phyloP scores from a whole-genome alignment of 2,113 vertebrate genomes.

The Crypturellus undulatus region DNA sequence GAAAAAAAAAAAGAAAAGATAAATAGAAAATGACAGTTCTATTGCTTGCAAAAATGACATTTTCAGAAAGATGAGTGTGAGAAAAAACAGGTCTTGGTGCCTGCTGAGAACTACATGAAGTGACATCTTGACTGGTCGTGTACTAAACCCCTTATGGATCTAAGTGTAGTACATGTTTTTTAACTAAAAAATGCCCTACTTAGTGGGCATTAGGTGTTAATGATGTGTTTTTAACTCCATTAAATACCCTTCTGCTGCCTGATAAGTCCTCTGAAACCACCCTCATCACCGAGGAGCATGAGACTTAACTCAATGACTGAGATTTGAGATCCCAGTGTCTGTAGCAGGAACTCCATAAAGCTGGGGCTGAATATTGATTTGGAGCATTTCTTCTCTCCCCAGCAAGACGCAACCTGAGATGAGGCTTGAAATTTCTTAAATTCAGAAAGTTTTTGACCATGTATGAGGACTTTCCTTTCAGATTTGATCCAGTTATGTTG shows the following conservation, averaged over 20 bases:
- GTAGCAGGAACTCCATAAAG: background rate
- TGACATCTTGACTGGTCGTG: fast-evolving
- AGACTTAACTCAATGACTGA: background rate
- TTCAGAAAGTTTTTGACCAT: background rate
- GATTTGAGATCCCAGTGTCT: background rate
- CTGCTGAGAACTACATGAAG: background rate
- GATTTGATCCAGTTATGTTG: background rate
- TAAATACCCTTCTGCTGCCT: background rate
- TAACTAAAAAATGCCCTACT: background rate
- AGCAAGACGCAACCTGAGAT: fast-evolving
- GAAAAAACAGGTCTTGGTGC: background rate
- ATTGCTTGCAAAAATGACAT: background rate
- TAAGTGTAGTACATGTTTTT: background rate
- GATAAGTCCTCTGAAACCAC: background rate
- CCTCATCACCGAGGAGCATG: background rate
- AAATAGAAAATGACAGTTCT: background rate
- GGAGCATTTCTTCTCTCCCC: background rate
- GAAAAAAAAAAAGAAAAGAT: background rate
- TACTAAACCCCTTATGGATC: background rate
- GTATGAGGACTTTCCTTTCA: background rate
- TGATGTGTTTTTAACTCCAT: background rate
- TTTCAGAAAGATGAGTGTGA: background rate
- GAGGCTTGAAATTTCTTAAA: background rate
- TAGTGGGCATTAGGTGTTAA: background rate
- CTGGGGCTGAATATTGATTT: background rate